These are phyloP conservation scores for Metopia argyrocephala DNA, from an alignment of 2,888 invertebrate genomes.

Conservation along the genomic window DNA sequence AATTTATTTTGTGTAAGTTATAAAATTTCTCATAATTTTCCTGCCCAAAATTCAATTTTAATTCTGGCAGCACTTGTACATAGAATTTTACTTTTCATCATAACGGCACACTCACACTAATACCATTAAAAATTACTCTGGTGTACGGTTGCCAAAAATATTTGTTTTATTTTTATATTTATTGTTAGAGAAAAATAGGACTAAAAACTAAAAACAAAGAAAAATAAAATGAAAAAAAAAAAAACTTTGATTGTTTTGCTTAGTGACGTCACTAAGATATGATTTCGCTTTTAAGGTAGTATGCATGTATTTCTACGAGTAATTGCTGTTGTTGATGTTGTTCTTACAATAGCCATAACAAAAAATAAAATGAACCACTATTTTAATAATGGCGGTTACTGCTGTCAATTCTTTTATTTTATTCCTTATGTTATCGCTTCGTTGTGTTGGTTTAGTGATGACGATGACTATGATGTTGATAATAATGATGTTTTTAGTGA, in stretches of 20 bases:
- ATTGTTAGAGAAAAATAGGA: background rate
- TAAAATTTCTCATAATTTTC: too few species aligned
- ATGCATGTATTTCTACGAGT: constrained; percentile 20
- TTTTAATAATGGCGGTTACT: background rate
- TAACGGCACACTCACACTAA: background rate
- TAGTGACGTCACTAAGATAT: constrained; percentile 54
- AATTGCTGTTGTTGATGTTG: background rate
- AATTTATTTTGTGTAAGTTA: too few species aligned
- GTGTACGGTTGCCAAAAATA: too few species aligned
- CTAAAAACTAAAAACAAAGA: background rate
- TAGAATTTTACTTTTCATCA: too few species aligned
- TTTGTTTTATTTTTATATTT: background rate
- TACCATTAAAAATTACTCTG: background rate
- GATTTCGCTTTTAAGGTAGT: constrained; percentile 27
- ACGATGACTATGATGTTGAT: background rate
- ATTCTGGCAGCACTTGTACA: too few species aligned
- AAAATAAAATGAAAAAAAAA: background rate
- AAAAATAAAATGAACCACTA: background rate
- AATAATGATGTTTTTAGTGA: background rate
- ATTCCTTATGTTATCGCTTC: background rate
- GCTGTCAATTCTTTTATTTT: background rate
- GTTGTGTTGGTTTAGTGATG: background rate
- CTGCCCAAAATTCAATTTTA: too few species aligned
- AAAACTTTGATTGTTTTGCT: constrained; percentile 27
- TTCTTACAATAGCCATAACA: background rate